Evolutionary conservation across 2,797 vertebrate genomes (phyloP).

Genomic region (Mico argentatus): DNA sequence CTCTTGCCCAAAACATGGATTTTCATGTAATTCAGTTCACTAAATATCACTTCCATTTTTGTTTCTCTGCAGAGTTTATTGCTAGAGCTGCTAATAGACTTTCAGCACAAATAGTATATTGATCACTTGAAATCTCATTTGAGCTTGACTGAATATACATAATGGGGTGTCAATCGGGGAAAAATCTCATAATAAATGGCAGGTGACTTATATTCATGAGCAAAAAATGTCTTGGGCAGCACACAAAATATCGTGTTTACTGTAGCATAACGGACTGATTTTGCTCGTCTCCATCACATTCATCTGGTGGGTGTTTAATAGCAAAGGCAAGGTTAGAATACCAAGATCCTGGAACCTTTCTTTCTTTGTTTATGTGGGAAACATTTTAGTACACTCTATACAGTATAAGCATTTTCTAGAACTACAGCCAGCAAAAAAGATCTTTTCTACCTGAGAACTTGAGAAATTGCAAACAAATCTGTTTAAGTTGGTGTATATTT

Average conservation of each 20-base stretch:
- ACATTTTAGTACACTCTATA: not conserved
- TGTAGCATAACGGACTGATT: constrained; percentile 17
- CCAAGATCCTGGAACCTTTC: not conserved
- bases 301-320: not conserved
- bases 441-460: constrained; percentile 71
- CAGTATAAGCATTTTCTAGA: constrained; percentile 47
- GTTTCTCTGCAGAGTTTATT: constrained; percentile 33
- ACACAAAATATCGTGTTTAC: constrained; percentile 67
- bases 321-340: constrained; percentile 51
- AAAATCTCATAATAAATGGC: constrained; percentile 74
- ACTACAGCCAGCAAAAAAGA: constrained; percentile 46
- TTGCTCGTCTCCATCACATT: not conserved
- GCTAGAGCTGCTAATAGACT: constrained; percentile 53
- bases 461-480: constrained; percentile 72
- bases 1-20: not conserved
- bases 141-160: constrained; percentile 61
- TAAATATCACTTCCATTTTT: constrained; percentile 57
- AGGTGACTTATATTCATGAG: constrained; percentile 71
- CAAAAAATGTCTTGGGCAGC: constrained; percentile 63
- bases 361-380: constrained; percentile 52
- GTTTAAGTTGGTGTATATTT: constrained; percentile 68
- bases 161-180: constrained; percentile 59
- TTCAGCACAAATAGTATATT: constrained; percentile 21
- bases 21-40: constrained; percentile 19
- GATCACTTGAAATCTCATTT: constrained; percentile 53